Evolutionary conservation across 2,113 vertebrate species (phyloP).

Genomic region (Tachysurus fulvidraco): DNA sequence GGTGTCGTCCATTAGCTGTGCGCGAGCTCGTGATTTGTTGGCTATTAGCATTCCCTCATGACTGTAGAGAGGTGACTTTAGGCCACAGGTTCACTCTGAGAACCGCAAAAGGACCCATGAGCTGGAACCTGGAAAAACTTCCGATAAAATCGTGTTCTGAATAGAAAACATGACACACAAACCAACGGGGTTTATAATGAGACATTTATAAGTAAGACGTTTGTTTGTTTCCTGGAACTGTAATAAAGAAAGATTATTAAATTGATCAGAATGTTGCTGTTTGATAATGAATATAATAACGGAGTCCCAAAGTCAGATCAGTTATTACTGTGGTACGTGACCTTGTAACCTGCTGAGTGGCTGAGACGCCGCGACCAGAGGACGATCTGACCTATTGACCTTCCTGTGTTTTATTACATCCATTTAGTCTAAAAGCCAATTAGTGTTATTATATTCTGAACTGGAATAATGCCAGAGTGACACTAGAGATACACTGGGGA

Average conservation of each 20-base stretch:
- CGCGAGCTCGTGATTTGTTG: neutral
- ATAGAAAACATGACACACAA: neutral
- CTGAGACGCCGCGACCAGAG: neutral
- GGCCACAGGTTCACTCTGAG: neutral
- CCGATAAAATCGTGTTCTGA: neutral
- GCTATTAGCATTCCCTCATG: constrained; percentile 6
- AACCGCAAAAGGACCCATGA: neutral
- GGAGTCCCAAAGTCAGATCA: neutral
- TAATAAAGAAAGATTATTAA: too few species aligned
- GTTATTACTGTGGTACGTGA: neutral
- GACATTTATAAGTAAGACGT: too few species aligned
- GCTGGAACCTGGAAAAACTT: neutral
- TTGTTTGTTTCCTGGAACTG: too few species aligned
- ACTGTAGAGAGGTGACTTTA: neutral
- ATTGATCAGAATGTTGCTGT: neutral
- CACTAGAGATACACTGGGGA: neutral
- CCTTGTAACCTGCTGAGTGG: neutral
- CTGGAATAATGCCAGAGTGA: neutral
- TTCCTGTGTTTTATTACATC: neutral
- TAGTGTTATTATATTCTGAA: constrained; percentile 21
- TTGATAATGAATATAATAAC: neutral
- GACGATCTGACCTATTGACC: neutral
- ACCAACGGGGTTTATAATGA: too few species aligned
- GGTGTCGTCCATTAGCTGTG: neutral
- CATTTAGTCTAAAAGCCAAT: constrained; percentile 8